These are phyloP conservation scores for Dendrolimus houi DNA, from an alignment of 2,888 invertebrate genomes.

Conservation along the genomic window DNA sequence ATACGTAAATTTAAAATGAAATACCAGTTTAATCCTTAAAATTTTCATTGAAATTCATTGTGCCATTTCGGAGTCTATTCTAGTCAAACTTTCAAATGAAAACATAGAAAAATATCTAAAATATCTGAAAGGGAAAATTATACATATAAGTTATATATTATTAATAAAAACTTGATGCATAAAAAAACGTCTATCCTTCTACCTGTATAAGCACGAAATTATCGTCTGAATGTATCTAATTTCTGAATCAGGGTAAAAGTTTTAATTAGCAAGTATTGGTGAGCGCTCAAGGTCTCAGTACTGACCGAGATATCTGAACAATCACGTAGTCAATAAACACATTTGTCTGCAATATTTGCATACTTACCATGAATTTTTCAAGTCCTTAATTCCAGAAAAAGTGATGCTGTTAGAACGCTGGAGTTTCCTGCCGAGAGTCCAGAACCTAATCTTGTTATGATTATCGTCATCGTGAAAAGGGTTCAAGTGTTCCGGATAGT, in stretches of 20 bases:
- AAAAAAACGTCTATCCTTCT: too few relatives aligned
- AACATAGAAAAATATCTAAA: too few relatives aligned
- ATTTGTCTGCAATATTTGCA: slow-evolving; percentile 1
- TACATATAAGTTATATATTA: too few relatives aligned
- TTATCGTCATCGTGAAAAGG: slow-evolving; percentile 83
- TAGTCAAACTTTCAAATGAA: too few relatives aligned
- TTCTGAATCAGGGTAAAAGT: slow-evolving; percentile 25
- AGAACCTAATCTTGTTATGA: slow-evolving; percentile 78
- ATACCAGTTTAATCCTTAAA: too few relatives aligned
- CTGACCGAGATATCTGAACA: neutral
- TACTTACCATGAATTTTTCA: slow-evolving; percentile 78
- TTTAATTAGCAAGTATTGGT: slow-evolving; percentile 13
- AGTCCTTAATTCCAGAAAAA: slow-evolving; percentile 73
- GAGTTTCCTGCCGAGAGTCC: slow-evolving; percentile 74
- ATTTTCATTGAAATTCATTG: too few relatives aligned
- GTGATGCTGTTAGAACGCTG: slow-evolving; percentile 78
- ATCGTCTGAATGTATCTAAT: slow-evolving; percentile 12
- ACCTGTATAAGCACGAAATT: too few relatives aligned
- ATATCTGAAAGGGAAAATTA: too few relatives aligned
- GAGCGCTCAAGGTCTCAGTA: neutral
- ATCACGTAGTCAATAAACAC: neutral
- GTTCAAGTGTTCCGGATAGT: slow-evolving; percentile 86
- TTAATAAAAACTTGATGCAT: too few relatives aligned
- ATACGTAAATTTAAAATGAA: too few relatives aligned
- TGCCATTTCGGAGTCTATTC: too few relatives aligned